phyloP scores from a whole-genome alignment of 2,888 invertebrate species.

The Peribatodes rhomboidaria region DNA sequence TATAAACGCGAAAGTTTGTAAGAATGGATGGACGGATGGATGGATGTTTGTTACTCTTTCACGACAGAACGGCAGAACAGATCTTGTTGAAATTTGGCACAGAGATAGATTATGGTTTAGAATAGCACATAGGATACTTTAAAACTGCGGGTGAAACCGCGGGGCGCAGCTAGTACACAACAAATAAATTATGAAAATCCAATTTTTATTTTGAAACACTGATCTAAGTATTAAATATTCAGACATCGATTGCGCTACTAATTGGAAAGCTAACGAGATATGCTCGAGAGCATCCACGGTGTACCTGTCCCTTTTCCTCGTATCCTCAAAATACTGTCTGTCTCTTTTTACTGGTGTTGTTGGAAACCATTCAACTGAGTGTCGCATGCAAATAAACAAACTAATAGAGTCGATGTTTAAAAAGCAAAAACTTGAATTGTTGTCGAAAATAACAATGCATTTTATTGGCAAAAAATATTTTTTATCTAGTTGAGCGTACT shows the following conservation, averaged over 20 bases:
- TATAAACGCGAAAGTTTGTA: too few species aligned
- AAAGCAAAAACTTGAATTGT: slow-evolving; percentile 1
- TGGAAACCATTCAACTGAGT: slow-evolving; percentile 27
- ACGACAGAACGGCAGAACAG: too few species aligned
- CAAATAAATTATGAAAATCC: slow-evolving; percentile 41
- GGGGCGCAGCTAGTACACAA: slow-evolving; percentile 37
- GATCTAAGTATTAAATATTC: slow-evolving; percentile 58
- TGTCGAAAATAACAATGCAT: slow-evolving; percentile 27
- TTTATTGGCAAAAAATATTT: background rate
- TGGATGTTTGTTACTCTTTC: too few species aligned
- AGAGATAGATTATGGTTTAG: too few species aligned
- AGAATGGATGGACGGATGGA: too few species aligned
- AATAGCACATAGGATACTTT: too few species aligned
- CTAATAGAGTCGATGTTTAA: slow-evolving; percentile 29
- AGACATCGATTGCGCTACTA: slow-evolving; percentile 56
- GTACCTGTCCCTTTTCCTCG: slow-evolving; percentile 42
- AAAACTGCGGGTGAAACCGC: too few species aligned
- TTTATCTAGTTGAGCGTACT: too few species aligned
- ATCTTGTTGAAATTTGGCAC: too few species aligned
- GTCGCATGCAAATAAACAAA: slow-evolving; percentile 29
- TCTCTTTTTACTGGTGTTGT: slow-evolving; percentile 28
- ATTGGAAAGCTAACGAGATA: slow-evolving; percentile 64
- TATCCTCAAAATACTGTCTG: slow-evolving; percentile 10
- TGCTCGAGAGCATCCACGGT: slow-evolving; percentile 52
- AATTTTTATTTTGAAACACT: slow-evolving; percentile 34